Base-by-base conservation (phyloP, 1,140 invertebrate species). In the Brachionus calyciflorus region DNA sequence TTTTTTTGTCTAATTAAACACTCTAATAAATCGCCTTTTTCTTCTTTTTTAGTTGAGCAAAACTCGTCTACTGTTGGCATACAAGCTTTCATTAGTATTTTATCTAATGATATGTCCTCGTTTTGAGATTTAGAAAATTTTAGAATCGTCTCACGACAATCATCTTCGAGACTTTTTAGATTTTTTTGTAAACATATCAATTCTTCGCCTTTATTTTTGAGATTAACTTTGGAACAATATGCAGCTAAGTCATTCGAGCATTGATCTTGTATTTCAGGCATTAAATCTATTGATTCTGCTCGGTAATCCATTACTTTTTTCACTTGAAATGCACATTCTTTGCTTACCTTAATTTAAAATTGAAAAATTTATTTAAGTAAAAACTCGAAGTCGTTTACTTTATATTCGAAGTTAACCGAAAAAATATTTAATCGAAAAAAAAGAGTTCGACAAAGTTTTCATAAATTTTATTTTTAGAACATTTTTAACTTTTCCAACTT, bases 1-100 rank as follows among this genome's bases (percentile, higher is more conserved):
- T 94, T 93, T 87, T 98, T 98, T 81, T 95, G 90, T 75, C 90
- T 87, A 75, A 98, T 93, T 3, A 99, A 87, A 85, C 96, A 99
- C 51, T 95, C 91, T 89, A 98, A 91, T 78, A 97, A 89, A 79
- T 95, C 87, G 21, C 84, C 86, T 78, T 88, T 84, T 41, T 88
- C 87, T 87, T 84, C 81, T 92, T 89, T 79, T 80, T 81, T 78
- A 85, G 89, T 89, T 51, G 89, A 87, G 83, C 94, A 97, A 79
- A 94, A 88, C 79, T 88, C 89, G 78, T 93, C 89, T 83, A 96
- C 92, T 77, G 93, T 89, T 76, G 90, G 88, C 77, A 88, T 88
- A 83, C 95, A 98, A 46, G 91, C 89, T 48, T 87, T 88, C 83
- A 90, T 91, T 14, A 98, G 89, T 33, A 94, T 88, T 88, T 79